phyloP scores from a whole-genome alignment of 2,888 invertebrate genomes.

The Cryptosula pallasiana region DNA sequence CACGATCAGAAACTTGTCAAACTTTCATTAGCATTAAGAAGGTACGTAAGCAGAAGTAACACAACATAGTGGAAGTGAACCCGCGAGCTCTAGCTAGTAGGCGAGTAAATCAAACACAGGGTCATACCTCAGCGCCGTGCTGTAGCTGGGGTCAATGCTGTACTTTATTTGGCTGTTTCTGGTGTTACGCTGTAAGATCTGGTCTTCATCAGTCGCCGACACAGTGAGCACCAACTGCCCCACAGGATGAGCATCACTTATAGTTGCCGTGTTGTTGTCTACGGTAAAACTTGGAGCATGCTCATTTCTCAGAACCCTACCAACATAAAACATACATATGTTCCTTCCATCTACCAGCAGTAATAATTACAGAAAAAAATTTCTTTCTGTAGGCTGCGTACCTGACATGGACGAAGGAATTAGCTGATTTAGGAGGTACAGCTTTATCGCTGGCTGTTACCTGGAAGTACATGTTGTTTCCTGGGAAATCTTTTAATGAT shows the following conservation, averaged over 20 bases:
- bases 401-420: background rate
- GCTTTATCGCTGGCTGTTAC: background rate
- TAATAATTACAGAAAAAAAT: no score
- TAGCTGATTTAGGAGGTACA: background rate
- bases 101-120: no score
- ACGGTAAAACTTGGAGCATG: background rate
- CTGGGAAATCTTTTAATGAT: background rate
- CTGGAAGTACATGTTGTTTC: background rate
- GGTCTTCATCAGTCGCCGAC: background rate
- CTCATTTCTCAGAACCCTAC: constrained; percentile 10
- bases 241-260: background rate
- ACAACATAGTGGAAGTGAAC: no score
- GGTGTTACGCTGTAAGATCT: background rate
- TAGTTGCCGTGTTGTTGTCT: constrained; percentile 10
- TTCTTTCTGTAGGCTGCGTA: no score
- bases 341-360: no score
- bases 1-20: no score
- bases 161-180: background rate
- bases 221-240: constrained; percentile 13
- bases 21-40: no score
- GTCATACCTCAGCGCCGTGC: no score
- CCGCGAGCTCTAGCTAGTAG: no score
- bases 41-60: no score
- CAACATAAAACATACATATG: background rate
- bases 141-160: background rate